A percentile compares a stretch with the other conserved stretches of the same genome.
Conservation (phyloP, 2,888 invertebrate genomes). For the Melinopterus prodromus region DNA sequence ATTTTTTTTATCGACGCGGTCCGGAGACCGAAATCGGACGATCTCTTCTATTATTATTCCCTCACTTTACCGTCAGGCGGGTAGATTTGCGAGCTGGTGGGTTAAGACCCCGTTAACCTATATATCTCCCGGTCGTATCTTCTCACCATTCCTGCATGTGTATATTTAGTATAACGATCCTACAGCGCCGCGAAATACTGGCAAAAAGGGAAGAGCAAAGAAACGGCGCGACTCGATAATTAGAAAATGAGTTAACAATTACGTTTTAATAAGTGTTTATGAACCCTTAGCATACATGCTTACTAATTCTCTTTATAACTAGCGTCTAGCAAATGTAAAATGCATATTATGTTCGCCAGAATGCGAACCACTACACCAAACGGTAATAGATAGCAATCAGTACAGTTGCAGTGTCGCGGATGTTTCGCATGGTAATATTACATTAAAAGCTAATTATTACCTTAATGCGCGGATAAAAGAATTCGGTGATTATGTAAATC, state of each 20-base stretch:
- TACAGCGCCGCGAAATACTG: neutral
- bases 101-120: neutral
- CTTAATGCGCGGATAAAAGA: too few relatives aligned
- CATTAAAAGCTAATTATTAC: too few relatives aligned
- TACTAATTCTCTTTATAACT: too few relatives aligned
- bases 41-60: neutral
- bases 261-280: neutral
- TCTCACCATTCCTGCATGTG: neutral
- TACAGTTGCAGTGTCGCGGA: too few relatives aligned
- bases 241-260: neutral
- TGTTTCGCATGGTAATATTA: too few relatives aligned
- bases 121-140: neutral
- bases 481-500: too few relatives aligned
- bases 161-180: neutral
- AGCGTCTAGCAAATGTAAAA: too few relatives aligned
- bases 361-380: too few relatives aligned
- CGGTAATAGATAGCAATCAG: too few relatives aligned
- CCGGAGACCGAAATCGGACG: neutral
- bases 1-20: neutral
- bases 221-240: neutral
- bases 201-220: neutral
- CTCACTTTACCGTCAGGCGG: neutral
- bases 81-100: too few relatives aligned
- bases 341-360: too few relatives aligned
- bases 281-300: too few relatives aligned